Conservation (phyloP, 2,797 vertebrate species). For the Petrocephalus schoutedeni region DNA sequence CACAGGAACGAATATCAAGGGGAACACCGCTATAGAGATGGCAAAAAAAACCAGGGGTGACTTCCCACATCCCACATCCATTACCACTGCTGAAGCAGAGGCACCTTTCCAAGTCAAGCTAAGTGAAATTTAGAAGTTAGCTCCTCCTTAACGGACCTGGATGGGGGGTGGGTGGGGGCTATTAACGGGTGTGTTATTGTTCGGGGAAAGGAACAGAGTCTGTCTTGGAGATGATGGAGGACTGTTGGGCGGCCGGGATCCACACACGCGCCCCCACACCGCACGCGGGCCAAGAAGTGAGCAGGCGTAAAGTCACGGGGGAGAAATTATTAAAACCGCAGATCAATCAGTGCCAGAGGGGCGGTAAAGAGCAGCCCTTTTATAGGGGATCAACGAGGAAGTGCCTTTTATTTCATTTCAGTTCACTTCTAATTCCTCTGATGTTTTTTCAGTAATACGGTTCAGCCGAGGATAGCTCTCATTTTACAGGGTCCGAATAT, state of each 20-base stretch:
- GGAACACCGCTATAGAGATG: slow-evolving; percentile 38
- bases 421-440: neutral
- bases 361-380: neutral
- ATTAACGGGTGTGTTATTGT: slow-evolving; percentile 3
- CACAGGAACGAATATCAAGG: neutral
- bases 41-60: slow-evolving; percentile 48
- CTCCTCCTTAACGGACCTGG: slow-evolving; percentile 24
- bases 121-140: slow-evolving; percentile 25
- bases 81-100: neutral
- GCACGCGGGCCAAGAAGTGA: neutral
- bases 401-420: neutral
- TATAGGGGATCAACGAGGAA: neutral
- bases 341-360: neutral
- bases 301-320: neutral
- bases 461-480: neutral
- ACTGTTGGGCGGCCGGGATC: neutral
- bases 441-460: neutral
- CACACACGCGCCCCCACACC: neutral
- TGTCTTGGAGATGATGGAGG: neutral
- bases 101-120: neutral
- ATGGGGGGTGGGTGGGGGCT: neutral
- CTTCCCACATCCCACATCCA: neutral
- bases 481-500: neutral
- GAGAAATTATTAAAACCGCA: slow-evolving; percentile 9
- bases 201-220: neutral